Percentiles rank a stretch among this genome's conserved stretches.
Conservation (phyloP, 2,797 vertebrate genomes). For the Rhyacichthys aspro region DNA sequence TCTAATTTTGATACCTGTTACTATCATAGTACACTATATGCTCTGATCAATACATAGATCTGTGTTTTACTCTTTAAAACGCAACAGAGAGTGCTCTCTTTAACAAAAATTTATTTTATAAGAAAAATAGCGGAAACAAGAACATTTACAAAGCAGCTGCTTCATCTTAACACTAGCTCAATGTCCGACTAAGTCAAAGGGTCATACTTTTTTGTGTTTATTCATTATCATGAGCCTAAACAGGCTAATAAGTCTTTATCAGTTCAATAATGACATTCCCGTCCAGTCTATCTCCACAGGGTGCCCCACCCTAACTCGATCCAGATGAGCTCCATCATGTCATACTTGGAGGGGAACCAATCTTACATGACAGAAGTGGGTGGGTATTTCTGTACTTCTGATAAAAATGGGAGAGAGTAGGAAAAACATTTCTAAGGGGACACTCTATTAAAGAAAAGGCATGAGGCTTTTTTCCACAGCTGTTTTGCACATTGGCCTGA, state of each 20-base stretch:
- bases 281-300: constrained; percentile 83
- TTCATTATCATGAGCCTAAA: constrained; percentile 60
- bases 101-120: constrained; percentile 60
- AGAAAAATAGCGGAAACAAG: constrained; percentile 61
- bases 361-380: constrained; percentile 88
- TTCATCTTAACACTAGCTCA: constrained; percentile 20
- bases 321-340: constrained; percentile 90
- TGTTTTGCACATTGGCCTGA: constrained; percentile 83
- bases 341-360: constrained; percentile 92
- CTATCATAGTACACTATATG: too few species aligned
- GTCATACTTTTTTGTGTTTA: constrained; percentile 37
- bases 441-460: constrained; percentile 86
- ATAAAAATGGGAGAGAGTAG: constrained; percentile 86
- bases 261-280: constrained; percentile 82
- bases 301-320: constrained; percentile 88
- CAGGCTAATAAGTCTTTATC: constrained; percentile 77
- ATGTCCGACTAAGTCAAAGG: constrained; percentile 22
- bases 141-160: constrained; percentile 35
- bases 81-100: constrained; percentile 54
- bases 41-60: constrained; percentile 28
- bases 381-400: constrained; percentile 87
- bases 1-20: too few species aligned
- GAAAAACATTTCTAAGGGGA: constrained; percentile 88
- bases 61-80: constrained; percentile 42
- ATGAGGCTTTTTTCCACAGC: constrained; percentile 81